phyloP scores from a whole-genome alignment of 2,113 vertebrate species.

The Oncorhynchus gorbuscha region DNA sequence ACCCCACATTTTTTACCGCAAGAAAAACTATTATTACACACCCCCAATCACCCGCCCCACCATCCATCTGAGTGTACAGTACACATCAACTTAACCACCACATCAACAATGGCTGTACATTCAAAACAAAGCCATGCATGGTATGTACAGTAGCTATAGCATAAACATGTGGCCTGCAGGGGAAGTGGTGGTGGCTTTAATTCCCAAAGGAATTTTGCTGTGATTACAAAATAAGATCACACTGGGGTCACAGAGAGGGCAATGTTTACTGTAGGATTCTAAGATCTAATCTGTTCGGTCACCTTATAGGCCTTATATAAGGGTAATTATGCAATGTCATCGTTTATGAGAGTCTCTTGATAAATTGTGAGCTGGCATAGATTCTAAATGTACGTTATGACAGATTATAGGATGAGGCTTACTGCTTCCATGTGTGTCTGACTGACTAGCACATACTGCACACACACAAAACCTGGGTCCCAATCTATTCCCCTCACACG shows the following conservation, averaged over 20 bases:
- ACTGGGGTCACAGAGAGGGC: neutral
- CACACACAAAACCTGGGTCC: conserved; percentile 6
- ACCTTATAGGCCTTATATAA: neutral
- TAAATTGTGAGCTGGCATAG: neutral
- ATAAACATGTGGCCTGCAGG: conserved; percentile 10
- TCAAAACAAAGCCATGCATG: neutral
- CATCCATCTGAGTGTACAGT: neutral
- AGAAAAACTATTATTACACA: no score
- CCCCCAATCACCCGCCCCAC: no score
- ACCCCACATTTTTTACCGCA: no score
- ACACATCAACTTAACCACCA: neutral
- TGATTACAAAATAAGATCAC: conserved; percentile 40
- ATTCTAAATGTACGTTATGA: no score
- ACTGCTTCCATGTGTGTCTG: neutral
- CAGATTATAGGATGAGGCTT: no score
- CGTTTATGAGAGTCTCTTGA: neutral
- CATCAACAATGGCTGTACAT: conserved; percentile 7
- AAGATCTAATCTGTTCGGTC: neutral
- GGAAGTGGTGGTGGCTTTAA: conserved; percentile 6
- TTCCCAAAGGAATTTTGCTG: conserved; percentile 39
- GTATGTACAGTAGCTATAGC: conserved; percentile 15
- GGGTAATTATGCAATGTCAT: neutral
- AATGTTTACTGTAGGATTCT: conserved; percentile 2
- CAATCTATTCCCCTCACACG: neutral
- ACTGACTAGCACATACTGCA: neutral